Evolutionary conservation across 2,797 vertebrate genomes (phyloP), one percentile per base, ranked within the genome.

Genomic region (Falco rusticolus): DNA sequence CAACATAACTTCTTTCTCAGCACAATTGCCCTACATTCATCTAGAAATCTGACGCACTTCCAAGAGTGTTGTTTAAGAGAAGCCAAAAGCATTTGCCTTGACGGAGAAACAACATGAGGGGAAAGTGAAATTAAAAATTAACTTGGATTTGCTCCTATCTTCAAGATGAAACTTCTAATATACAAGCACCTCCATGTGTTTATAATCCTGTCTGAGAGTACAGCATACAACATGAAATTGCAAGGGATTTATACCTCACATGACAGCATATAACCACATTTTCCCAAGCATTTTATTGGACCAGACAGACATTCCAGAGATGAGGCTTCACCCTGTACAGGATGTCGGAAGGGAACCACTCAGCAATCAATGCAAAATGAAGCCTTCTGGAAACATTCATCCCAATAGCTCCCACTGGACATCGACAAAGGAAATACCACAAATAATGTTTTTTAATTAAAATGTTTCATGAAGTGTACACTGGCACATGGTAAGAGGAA

Each of bases 371-470:
- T 34, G 57, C 20, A 84, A 22, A 87, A 87, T 59, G 15, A 91
- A 91, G 47, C 48, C 50, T 93, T 86, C 89, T 87, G 88, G 89
- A 96, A 97, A 93, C 33, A 60, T 29, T 87, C 39, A 74, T 33
- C 59, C 47, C 47, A 63, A 63, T 37, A 84, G 63, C 33, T 96
- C 82, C 87, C 94, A 78, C n/a, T 74, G 54, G 71, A 56, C 41
- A 50, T 0, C 1, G 14, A 56, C 57, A 95, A 45, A 61, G 48
- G 85, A 97, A 96, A 96, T 74, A 74, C 13, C 72, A 83, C 39
- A 64, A 70, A 92, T 61, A 82, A 84, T 9, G 19, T 3, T 60
- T 92, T 93, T 93, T 76, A 94, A 94, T 95, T 85, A 87, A 90
- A 97, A 64, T 47, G 47, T 48, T 89, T 92, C 74, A 89, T 48